These are phyloP conservation scores for Scaptomyza polygonia DNA, from an alignment of 2,888 invertebrate species.

Conservation along the genomic window DNA sequence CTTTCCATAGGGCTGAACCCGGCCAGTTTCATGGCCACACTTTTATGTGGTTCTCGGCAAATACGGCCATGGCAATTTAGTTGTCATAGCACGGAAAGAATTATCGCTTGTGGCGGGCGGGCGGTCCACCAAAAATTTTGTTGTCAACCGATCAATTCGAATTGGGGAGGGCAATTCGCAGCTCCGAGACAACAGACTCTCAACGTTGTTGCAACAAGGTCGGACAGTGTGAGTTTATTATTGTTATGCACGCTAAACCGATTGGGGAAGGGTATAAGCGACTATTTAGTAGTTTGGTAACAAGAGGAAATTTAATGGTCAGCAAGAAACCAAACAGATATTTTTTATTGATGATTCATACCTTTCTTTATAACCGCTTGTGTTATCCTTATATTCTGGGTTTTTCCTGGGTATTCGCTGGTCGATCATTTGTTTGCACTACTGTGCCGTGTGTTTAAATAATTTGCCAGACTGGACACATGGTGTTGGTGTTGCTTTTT, in stretches of 20 bases:
- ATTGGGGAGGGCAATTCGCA: slow-evolving; percentile 18
- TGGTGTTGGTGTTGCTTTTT: slow-evolving; percentile 45
- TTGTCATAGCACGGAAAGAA: slow-evolving; percentile 83
- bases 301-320: not conserved
- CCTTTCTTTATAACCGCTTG: not conserved
- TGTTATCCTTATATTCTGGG: not conserved
- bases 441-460: slow-evolving; percentile 69
- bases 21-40: slow-evolving; percentile 13
- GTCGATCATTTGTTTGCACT: not conserved
- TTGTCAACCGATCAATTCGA: slow-evolving; percentile 81
- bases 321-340: not conserved
- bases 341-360: not conserved
- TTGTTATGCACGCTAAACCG: slow-evolving; percentile 31
- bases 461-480: slow-evolving; percentile 68
- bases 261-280: slow-evolving; percentile 37
- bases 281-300: not conserved
- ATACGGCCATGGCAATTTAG: slow-evolving; percentile 82
- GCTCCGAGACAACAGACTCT: slow-evolving; percentile 16
- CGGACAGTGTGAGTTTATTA: slow-evolving; percentile 67
- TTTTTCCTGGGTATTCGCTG: slow-evolving; percentile 12
- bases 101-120: slow-evolving; percentile 83
- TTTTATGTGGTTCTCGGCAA: slow-evolving; percentile 52
- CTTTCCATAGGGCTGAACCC: slow-evolving; percentile 33
- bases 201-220: slow-evolving; percentile 49
- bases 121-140: slow-evolving; percentile 81